These are phyloP conservation scores for Halocaridina rubra DNA, from an alignment of 2,888 invertebrate species.

Conservation along the genomic window DNA sequence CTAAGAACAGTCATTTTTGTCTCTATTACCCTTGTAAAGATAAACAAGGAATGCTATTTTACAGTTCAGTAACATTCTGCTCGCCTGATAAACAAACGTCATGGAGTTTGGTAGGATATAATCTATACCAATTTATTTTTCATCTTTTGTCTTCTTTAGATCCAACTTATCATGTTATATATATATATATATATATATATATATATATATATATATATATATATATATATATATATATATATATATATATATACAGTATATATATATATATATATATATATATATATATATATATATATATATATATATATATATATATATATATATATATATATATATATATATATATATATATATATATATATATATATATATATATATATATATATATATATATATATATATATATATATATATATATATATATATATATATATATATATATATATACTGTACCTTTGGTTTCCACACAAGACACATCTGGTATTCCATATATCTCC, in stretches of 20 bases:
- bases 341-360: neutral
- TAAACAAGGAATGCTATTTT: too few relatives aligned
- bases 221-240: neutral
- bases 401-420: neutral
- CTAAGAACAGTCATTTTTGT: too few relatives aligned
- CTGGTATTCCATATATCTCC: too few relatives aligned
- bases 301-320: constrained; percentile 9
- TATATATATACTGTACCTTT: neutral
- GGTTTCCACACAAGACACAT: too few relatives aligned
- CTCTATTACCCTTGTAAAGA: too few relatives aligned
- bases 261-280: neutral
- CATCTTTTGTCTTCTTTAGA: too few relatives aligned
- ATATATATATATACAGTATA: neutral
- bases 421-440: constrained; percentile 3
- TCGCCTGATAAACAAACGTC: too few relatives aligned
- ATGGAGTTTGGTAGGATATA: too few relatives aligned
- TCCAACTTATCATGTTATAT: too few relatives aligned
- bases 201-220: neutral
- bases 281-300: neutral
- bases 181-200: neutral
- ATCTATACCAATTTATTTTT: too few relatives aligned
- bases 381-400: neutral
- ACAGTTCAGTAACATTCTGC: too few relatives aligned
- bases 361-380: neutral
- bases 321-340: constrained; percentile 1